Evolutionary conservation across 92 coral and sea anemone species (phyloP).

Genomic region (Pocillopora meandrina): DNA sequence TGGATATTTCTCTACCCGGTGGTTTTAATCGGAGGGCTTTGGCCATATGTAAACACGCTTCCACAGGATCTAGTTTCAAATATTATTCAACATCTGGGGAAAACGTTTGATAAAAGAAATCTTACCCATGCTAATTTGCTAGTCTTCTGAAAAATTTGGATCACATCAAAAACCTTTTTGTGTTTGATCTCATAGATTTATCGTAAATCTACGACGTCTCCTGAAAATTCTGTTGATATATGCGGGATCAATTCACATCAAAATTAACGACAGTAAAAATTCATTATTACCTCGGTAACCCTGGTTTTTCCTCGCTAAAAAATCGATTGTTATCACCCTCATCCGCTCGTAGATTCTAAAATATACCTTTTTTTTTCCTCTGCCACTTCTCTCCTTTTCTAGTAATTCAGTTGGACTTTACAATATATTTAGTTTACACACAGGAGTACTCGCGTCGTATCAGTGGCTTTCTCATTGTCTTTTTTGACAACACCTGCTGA

Average conservation of each 20-base stretch:
- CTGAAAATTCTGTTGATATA: not conserved
- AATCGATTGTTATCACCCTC: not conserved
- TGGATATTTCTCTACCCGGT: no score
- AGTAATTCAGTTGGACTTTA: not conserved
- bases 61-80: no score
- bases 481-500: constrained; percentile 15
- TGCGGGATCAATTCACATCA: constrained; percentile 3
- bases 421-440: not conserved
- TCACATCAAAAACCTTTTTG: no score
- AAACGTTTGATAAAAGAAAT: no score
- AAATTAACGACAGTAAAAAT: not conserved
- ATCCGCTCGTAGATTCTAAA: not conserved
- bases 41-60: not conserved
- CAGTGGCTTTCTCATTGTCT: no score
- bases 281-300: constrained; percentile 17
- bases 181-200: not conserved
- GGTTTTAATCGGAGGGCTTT: no score
- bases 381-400: not conserved
- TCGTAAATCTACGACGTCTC: not conserved
- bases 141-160: no score
- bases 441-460: no score
- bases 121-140: no score
- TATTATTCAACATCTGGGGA: no score
- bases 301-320: not conserved
- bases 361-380: not conserved